Base-by-base conservation (phyloP, 1,140 invertebrate species). In the Leptopilina clavipes region DNA sequence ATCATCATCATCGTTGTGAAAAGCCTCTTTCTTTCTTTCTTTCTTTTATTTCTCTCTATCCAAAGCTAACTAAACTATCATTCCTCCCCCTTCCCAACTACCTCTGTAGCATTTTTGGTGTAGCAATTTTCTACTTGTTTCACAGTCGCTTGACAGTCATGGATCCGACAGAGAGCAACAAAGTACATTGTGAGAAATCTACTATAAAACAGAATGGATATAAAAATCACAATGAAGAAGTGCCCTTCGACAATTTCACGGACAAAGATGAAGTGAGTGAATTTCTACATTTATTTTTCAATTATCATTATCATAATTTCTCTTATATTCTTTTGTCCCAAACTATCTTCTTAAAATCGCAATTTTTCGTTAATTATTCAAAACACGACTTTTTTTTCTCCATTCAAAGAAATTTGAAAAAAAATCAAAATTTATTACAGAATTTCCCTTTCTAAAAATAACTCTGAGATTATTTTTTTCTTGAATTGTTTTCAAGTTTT, bases 221-320 rank as follows among this genome's bases (percentile, higher is more conserved):
- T 72, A 72, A 71, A 8, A 43, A 48, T 70, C 84, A 84, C 43
- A 86, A 74, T 56, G 88, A 90, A 72, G 86, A 87, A 12, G 82
- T 89, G 44, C 85, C 83, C 25, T 79, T 89, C 31, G 82, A 86
- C 70, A 82, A 86, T 75, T 22, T 83, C 17, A 82, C 79, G 31
- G 84, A 85, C 72, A 85, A 88, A 17, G 84, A 89, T 75, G 87
- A 86, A 79, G 87, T 88, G 71, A 85, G 81, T 78, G 71, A 48
- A 74, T 54, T 25, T 72, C 44, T 56, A 59, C 54, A 25, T 76
- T 79, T 73, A 18, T 31, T 45, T 77, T 14, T 52, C 40, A 45
- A 31, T 12, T 65, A 74, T 74, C 45, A 18, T 52, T 70, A 70
- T 43, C 70, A n/a, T 3, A 40, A 70, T 14, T 1, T 43, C 43